phyloP scores from a whole-genome alignment of 2,888 invertebrate species.

The Acleris literana region DNA sequence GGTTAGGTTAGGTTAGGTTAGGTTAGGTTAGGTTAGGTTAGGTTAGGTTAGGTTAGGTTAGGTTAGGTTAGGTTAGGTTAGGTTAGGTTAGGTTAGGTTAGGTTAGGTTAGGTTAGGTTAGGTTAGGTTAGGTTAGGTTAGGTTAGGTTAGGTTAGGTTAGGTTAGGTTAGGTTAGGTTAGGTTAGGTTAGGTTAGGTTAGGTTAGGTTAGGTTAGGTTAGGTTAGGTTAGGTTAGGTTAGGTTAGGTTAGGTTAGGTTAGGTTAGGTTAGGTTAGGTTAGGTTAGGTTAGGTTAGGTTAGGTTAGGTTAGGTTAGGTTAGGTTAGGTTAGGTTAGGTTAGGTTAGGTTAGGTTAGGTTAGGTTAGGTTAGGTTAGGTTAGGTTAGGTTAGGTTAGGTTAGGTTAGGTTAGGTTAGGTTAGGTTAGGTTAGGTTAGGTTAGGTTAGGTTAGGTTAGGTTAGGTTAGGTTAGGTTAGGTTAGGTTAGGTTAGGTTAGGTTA shows the following conservation, averaged over 20 bases:
- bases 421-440: conserved; percentile 10
- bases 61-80: conserved; percentile 42
- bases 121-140: conserved; percentile 44
- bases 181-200: conserved; percentile 20
- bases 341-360: no score
- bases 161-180: conserved; percentile 30
- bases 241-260: conserved; percentile 43
- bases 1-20: no score
- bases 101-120: conserved; percentile 44
- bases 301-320: conserved; percentile 41
- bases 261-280: conserved; percentile 41
- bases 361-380: no score
- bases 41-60: conserved; percentile 43
- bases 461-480: conserved; percentile 29
- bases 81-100: conserved; percentile 43
- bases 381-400: no score
- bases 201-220: conserved; percentile 25
- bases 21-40: no score
- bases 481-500: no score
- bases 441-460: conserved; percentile 25
- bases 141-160: conserved; percentile 41
- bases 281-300: conserved; percentile 41
- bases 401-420: conserved; percentile 10
- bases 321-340: conserved; percentile 43
- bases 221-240: conserved; percentile 42